Base-by-base conservation (phyloP, 2,113 vertebrate genomes). In the Bostrychus sinensis region DNA sequence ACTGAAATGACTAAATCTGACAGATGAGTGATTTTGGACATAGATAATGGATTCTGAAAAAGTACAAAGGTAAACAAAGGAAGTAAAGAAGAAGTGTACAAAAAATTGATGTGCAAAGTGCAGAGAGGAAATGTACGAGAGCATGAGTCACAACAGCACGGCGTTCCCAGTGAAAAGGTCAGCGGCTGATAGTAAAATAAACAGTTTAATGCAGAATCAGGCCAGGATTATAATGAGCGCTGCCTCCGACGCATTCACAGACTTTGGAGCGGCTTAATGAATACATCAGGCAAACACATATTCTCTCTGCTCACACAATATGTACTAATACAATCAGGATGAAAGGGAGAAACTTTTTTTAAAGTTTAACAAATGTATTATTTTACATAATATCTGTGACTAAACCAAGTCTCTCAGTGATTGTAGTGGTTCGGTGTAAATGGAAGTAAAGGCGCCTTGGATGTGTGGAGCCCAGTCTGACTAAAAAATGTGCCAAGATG, bases 161-260 rank as follows among this genome's bases (percentile, higher is more conserved):
- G 42, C 9, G 62, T 26, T 64, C 42, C 45, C 14, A 48, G 1
- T 59, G 62, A 62, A 80, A 84, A 84, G 81, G 82, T 78, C 79
- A 84, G 39, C 3, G 62, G 14, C 56, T 69, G 5, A 54, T 38
- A 54, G 62, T 70, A 74, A 68, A 76, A 72, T 79, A 66, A 82
- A 82, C 37, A 8, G 55, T 32, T 78, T 68, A 64, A 75, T 56
- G 77, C 41, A 70, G 66, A 81, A 75, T 56, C 46, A 60, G 63
- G 19, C 16, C 22, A 1, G 42, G 54, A 48, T 67, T 64, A 32
- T 80, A 78, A 80, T 66, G 65, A 66, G 51, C 62, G 4, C 37
- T 38, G 61, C 51, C 56, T 66, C 5, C 26, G 66, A 71, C 59
- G 42, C 59, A 69, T 46, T 68, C 48, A 19, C 51, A 69, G 51